Evolutionary conservation across 2,797 vertebrate species (phyloP).

Genomic region (Leptatherina wallacei): DNA sequence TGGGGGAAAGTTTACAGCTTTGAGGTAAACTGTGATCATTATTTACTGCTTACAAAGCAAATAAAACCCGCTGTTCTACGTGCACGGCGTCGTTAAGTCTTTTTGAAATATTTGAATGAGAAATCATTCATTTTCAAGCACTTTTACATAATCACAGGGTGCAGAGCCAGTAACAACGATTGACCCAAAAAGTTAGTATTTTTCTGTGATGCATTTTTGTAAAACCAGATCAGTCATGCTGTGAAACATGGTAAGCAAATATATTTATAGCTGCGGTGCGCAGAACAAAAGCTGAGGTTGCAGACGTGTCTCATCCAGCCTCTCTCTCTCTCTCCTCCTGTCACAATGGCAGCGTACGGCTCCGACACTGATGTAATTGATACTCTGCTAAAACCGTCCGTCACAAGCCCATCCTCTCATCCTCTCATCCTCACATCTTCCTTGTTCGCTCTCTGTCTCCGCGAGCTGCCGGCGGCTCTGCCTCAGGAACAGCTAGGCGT

Average conservation of each 20-base stretch:
- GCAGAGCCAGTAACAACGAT: neutral
- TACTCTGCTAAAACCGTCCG: conserved; percentile 83
- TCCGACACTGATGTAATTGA: conserved; percentile 83
- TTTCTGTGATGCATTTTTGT: conserved; percentile 1
- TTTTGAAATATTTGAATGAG: neutral
- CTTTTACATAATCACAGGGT: neutral
- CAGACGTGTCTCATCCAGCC: conserved; percentile 33
- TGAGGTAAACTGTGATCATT: conserved; percentile 19
- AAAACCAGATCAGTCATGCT: neutral
- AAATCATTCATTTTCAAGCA: neutral
- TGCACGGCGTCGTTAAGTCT: conserved; percentile 6
- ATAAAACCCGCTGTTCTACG: conserved; percentile 61
- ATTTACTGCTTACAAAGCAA: conserved; percentile 45
- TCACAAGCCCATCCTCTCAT: conserved; percentile 68
- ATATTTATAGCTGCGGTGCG: conserved; percentile 4
- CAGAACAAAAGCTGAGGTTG: conserved; percentile 14
- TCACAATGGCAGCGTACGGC: conserved; percentile 71
- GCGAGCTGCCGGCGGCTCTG: conserved; percentile 62
- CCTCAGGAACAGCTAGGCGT: conserved; percentile 80
- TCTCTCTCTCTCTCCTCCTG: conserved; percentile 40
- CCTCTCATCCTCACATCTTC: conserved; percentile 74
- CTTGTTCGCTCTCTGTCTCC: conserved; percentile 45
- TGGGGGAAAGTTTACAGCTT: neutral
- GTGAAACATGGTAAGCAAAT: neutral
- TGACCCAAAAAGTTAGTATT: neutral